These are phyloP conservation scores for Sorex fumeus DNA, from an alignment of 2,113 vertebrate species.

Conservation along the genomic window DNA sequence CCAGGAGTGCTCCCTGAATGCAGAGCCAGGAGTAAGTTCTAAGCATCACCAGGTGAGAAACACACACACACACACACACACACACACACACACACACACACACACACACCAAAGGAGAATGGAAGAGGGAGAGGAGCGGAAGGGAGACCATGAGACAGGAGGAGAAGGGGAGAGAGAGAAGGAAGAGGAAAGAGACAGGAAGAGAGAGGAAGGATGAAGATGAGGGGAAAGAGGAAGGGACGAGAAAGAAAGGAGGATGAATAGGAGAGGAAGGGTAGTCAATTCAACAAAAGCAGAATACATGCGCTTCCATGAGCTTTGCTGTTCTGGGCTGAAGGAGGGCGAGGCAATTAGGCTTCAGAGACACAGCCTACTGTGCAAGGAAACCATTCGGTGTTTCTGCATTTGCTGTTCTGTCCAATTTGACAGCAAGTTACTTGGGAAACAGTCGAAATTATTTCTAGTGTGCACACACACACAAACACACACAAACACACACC, in stretches of 20 bases:
- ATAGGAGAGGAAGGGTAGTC: background rate
- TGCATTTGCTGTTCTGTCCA: background rate
- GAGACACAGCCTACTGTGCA: background rate
- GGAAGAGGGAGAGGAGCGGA: no score
- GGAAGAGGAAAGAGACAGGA: background rate
- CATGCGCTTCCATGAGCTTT: background rate
- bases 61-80: no score
- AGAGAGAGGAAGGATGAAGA: background rate
- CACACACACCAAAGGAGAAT: no score
- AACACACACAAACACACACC: background rate
- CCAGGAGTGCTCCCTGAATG: no score
- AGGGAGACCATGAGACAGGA: no score
- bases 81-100: no score
- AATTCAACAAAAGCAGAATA: background rate
- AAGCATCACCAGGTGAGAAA: no score
- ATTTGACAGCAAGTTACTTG: background rate
- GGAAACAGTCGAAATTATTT: constrained; percentile 8
- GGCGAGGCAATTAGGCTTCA: background rate
- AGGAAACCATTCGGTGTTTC: background rate
- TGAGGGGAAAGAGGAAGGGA: background rate
- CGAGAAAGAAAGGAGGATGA: accelerated
- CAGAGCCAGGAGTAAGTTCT: no score
- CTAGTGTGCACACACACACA: background rate
- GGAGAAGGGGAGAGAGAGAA: background rate
- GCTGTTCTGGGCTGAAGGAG: background rate